Conservation (phyloP, 1,140 invertebrate species). For the Drosophila repletoides region DNA sequence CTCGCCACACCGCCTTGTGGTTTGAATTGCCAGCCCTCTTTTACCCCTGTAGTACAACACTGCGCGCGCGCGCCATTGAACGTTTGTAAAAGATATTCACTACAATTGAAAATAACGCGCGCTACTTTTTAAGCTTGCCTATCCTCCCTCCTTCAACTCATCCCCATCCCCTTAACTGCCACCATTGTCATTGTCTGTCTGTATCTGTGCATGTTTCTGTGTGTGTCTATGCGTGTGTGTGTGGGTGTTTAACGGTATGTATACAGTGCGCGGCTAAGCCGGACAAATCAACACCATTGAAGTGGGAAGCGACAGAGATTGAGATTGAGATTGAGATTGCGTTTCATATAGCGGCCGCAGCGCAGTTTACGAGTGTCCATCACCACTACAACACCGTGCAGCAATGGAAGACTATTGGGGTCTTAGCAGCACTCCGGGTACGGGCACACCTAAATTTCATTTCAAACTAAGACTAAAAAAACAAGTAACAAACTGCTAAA, state of each 20-base stretch:
- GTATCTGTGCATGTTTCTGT: slow-evolving; percentile 7
- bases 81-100: slow-evolving; percentile 37
- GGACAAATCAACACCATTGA: slow-evolving; percentile 73
- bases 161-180: slow-evolving; percentile 1
- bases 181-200: no score
- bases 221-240: not conserved
- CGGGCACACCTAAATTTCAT: slow-evolving; percentile 14
- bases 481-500: slow-evolving; percentile 1
- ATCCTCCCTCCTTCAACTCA: not conserved
- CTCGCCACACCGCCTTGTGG: slow-evolving; percentile 49
- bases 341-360: slow-evolving; percentile 71
- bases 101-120: slow-evolving; percentile 54
- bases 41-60: not conserved
- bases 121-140: slow-evolving; percentile 7
- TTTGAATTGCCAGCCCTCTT: slow-evolving; percentile 56
- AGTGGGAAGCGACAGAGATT: slow-evolving; percentile 70
- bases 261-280: not conserved
- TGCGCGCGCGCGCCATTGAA: not conserved
- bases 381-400: slow-evolving; percentile 80
- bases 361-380: slow-evolving; percentile 80
- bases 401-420: slow-evolving; percentile 82
- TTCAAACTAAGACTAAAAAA: slow-evolving; percentile 3
- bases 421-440: slow-evolving; percentile 81
- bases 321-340: slow-evolving; percentile 78
- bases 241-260: not conserved